phyloP scores from a whole-genome alignment of 2,888 invertebrate genomes.

The Hypena proboscidalis region DNA sequence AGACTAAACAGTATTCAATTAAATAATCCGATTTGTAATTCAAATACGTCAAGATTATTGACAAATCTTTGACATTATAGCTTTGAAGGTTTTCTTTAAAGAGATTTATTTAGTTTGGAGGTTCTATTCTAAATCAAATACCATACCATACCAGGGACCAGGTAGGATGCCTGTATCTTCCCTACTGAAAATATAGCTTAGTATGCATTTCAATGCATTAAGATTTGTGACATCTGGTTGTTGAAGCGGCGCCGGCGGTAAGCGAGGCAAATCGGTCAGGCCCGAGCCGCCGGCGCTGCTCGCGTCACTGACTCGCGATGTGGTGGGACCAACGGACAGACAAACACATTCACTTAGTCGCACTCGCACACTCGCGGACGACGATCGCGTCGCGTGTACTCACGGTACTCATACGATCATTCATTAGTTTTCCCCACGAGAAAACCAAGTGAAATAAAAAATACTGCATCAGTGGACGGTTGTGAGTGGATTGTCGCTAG shows the following conservation, averaged over 20 bases:
- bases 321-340: slow-evolving; percentile 55
- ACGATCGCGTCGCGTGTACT: slow-evolving; percentile 28
- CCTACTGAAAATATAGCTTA: background rate
- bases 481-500: slow-evolving; percentile 62
- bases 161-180: too few relatives aligned
- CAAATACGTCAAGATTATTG: background rate
- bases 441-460: slow-evolving; percentile 77
- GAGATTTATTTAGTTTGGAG: too few relatives aligned
- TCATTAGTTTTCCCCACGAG: slow-evolving; percentile 74
- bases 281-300: slow-evolving; percentile 53
- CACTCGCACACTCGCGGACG: slow-evolving; percentile 38
- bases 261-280: slow-evolving; percentile 68
- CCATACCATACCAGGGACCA: too few relatives aligned
- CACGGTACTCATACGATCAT: slow-evolving; percentile 52
- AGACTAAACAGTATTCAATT: too few relatives aligned
- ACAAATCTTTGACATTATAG: background rate
- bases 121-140: too few relatives aligned
- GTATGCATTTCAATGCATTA: slow-evolving; percentile 45
- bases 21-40: too few relatives aligned
- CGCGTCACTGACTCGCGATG: slow-evolving; percentile 38
- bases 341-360: slow-evolving; percentile 48
- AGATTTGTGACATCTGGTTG: slow-evolving; percentile 45
- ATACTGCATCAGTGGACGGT: slow-evolving; percentile 49
- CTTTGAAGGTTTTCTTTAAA: too few relatives aligned
- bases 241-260: slow-evolving; percentile 24